Conservation (phyloP, 2,113 vertebrate genomes). For the Sceloporus undulatus region DNA sequence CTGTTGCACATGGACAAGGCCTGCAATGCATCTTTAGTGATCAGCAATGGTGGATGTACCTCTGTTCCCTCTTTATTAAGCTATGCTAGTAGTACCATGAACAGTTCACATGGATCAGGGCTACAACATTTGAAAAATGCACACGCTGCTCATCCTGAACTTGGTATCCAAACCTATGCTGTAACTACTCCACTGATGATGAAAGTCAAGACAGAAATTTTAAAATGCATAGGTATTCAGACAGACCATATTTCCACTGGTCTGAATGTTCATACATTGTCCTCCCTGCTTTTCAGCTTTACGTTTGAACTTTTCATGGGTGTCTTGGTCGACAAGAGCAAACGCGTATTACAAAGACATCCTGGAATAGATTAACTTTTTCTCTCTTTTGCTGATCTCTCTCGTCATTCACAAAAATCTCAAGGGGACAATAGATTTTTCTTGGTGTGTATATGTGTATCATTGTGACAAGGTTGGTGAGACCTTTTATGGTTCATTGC, state of each 20-base stretch:
- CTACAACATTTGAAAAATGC: not conserved
- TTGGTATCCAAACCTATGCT: not conserved
- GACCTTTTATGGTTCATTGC: slow-evolving; percentile 30
- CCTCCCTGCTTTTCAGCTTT: not conserved
- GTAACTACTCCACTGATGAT: not conserved
- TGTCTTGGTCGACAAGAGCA: not conserved
- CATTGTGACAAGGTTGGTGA: slow-evolving; percentile 27
- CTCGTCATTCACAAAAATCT: slow-evolving; percentile 27
- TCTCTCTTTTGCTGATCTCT: not conserved
- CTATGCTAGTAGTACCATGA: not conserved
- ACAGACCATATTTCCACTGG: not conserved
- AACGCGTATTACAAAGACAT: not conserved
- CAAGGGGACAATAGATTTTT: slow-evolving; percentile 13
- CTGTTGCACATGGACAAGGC: not conserved
- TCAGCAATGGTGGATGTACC: not conserved
- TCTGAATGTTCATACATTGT: not conserved
- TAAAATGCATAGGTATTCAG: not conserved
- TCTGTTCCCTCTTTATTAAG: not conserved
- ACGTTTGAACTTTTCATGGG: not conserved
- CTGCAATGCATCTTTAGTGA: not conserved
- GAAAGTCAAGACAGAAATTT: not conserved
- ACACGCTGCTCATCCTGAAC: not conserved
- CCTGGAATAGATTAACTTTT: slow-evolving; percentile 10
- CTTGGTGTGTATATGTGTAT: not conserved
- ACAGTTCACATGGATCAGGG: not conserved